Base-by-base conservation (phyloP, 2,797 vertebrate species). In the Austrolebias charrua region DNA sequence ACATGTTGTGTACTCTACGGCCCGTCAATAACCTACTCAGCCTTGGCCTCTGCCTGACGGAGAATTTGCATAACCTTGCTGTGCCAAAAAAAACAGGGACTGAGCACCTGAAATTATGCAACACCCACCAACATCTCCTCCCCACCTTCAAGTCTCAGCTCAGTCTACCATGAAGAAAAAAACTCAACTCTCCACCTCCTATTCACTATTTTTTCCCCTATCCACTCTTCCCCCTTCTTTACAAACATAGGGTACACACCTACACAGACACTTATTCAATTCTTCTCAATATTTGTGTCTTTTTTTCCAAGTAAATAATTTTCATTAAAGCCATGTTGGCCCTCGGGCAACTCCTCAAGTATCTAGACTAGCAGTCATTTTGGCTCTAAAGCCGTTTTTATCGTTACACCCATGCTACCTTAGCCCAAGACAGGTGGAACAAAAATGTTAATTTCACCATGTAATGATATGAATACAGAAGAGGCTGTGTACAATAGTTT, bases 21-120 rank as follows among this genome's bases (percentile, higher is more conserved):
- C 89, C 92, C 91, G 92, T 93, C 93, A 93, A 91, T 91, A 91
- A 89, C 92, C 90, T 92, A 92, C 90, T 93, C 93, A 94, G 89
- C 92, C 93, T 93, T 94, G 91, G 84, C 90, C 90, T 89, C 82
- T 77, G 85, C 80, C 91, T 92, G 92, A 93, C 88, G 88, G 90
- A 90, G 88, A 85, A 93, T 94, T 93, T 93, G 90, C 93, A 94
- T 94, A 93, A 92, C 90, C 86, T 91, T 84, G 77, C 89, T 89
- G 83, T 81, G 86, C 85, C 86, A 88, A 89, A 89, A 24, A n/a
- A 86, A 90, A 86, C 89, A 90, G 84, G 89, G 78, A 89, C 86
- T 86, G 66, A 38, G 80, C 88, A 80, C 76, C 84, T 69, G 63
- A 75, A 80, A 62, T 67, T 35, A 52, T 70, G 72, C 75, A 83